Conservation (phyloP, 2,797 vertebrate genomes). For the Dendrocincla fuliginosa region DNA sequence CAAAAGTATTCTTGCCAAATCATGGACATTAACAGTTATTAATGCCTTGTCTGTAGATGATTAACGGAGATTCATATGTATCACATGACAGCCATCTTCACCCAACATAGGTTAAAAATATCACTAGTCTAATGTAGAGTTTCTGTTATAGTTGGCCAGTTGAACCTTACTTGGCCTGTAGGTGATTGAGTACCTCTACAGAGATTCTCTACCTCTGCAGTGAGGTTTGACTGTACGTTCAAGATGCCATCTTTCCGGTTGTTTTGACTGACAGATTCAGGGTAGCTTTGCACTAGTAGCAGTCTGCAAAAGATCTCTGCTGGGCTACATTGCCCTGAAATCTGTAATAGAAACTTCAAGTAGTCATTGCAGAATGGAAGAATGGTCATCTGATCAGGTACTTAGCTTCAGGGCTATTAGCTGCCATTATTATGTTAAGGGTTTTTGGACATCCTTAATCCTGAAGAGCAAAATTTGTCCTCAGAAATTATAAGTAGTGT, state of each 20-base stretch:
- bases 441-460: neutral
- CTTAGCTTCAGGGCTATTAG: neutral
- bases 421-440: neutral
- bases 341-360: neutral
- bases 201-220: neutral
- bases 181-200: neutral
- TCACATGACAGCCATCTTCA: neutral
- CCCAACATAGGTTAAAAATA: neutral
- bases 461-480: neutral
- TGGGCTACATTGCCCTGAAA: neutral
- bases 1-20: neutral
- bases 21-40: neutral
- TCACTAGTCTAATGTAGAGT: neutral
- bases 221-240: neutral
- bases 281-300: neutral
- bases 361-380: neutral
- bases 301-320: neutral
- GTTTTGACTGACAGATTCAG: neutral
- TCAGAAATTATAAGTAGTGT: neutral
- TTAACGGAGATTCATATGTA: fast-evolving
- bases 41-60: neutral
- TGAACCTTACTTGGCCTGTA: neutral
- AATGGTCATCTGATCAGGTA: neutral
- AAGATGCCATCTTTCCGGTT: neutral
- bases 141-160: neutral